Evolutionary conservation across 2,797 vertebrate genomes (phyloP).

Genomic region (Mormyrops attenuatus): DNA sequence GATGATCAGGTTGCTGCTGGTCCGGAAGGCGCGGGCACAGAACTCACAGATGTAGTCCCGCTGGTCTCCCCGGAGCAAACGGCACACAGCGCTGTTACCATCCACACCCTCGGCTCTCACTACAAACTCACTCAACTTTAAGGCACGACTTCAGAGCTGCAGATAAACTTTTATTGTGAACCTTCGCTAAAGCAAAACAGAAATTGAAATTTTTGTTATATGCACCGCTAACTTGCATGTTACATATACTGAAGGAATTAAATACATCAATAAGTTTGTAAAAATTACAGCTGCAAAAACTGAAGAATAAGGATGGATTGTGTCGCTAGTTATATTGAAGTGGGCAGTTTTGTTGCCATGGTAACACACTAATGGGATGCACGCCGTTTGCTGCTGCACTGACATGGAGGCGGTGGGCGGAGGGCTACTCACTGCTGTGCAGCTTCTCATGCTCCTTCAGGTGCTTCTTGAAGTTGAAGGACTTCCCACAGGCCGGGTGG

Average conservation of each 20-base stretch:
- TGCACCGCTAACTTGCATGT: background rate
- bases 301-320: background rate
- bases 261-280: background rate
- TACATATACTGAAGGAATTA: background rate
- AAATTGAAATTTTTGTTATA: background rate
- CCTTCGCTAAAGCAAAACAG: background rate
- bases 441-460: slow-evolving; percentile 73
- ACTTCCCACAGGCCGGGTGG: slow-evolving; percentile 58
- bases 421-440: slow-evolving; percentile 63
- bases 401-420: background rate
- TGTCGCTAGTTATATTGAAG: background rate
- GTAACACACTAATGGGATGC: background rate
- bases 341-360: background rate
- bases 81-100: background rate
- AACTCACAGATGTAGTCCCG: slow-evolving; percentile 76
- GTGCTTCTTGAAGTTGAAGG: slow-evolving; percentile 74
- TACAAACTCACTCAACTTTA: background rate
- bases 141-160: background rate
- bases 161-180: background rate
- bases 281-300: background rate
- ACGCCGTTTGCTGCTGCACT: background rate
- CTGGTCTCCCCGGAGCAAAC: slow-evolving; percentile 50
- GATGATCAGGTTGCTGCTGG: slow-evolving; percentile 74
- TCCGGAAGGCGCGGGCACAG: slow-evolving; percentile 71
- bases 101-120: background rate